Conservation (phyloP, 1,140 invertebrate genomes). For the Listronotus bonariensis region DNA sequence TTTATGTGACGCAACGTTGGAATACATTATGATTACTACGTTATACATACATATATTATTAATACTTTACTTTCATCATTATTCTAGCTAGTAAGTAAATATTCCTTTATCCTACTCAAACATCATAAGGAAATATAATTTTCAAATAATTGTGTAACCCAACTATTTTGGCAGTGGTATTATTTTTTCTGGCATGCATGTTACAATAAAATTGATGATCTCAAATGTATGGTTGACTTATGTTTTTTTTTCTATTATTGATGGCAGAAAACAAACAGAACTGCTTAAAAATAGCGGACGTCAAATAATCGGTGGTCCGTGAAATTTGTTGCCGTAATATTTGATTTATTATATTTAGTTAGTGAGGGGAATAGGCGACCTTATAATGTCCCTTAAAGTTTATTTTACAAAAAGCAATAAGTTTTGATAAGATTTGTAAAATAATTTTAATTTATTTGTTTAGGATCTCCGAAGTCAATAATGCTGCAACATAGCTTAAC, state of each 20-base stretch:
- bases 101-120: neutral
- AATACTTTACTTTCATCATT: too few relatives aligned
- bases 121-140: neutral
- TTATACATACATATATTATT: too few relatives aligned
- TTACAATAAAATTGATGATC: constrained; percentile 6
- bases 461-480: too few relatives aligned
- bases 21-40: too few relatives aligned
- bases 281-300: constrained; percentile 5
- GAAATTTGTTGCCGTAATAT: constrained; percentile 9
- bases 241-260: constrained; percentile 7
- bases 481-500: too few relatives aligned
- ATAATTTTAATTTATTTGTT: too few relatives aligned
- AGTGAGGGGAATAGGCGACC: neutral
- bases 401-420: too few relatives aligned
- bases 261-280: constrained; percentile 4
- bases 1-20: too few relatives aligned
- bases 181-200: neutral
- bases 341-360: constrained; percentile 7
- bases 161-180: constrained; percentile 2
- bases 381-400: too few relatives aligned
- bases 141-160: neutral
- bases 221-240: neutral
- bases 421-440: too few relatives aligned
- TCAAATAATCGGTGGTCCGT: constrained; percentile 17
- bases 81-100: constrained; percentile 1